phyloP scores from a whole-genome alignment of 2,797 vertebrate genomes.

The Somateria mollissima region DNA sequence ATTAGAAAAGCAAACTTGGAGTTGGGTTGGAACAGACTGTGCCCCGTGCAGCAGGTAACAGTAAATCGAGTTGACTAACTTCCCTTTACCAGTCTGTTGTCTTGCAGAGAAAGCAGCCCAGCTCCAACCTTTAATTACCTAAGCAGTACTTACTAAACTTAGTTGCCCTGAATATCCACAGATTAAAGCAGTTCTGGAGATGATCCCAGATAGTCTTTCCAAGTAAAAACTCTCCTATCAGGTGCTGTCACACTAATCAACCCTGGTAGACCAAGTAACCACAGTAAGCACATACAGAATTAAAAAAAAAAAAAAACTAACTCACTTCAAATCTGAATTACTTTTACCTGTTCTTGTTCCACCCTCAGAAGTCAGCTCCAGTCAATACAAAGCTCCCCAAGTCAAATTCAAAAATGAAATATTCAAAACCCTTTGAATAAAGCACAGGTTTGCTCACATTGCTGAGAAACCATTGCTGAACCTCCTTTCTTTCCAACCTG shows the following conservation, averaged over 20 bases:
- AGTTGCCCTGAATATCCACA: slow-evolving; percentile 52
- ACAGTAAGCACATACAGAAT: neutral
- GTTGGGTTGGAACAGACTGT: neutral
- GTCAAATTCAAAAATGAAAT: neutral
- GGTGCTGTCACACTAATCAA: neutral
- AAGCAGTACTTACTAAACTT: slow-evolving; percentile 56
- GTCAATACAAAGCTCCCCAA: neutral
- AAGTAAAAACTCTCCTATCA: slow-evolving; percentile 42
- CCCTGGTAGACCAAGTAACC: neutral
- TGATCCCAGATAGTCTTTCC: slow-evolving; percentile 35
- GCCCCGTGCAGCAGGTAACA: neutral
- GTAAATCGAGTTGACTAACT: neutral
- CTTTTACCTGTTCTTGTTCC: neutral
- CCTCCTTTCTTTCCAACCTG: neutral
- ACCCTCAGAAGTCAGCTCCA: neutral
- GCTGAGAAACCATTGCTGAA: neutral
- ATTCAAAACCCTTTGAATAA: neutral
- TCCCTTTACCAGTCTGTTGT: neutral
- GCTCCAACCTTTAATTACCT: slow-evolving; percentile 46
- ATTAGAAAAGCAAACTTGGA: neutral
- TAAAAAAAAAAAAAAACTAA: neutral
- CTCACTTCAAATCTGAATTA: neutral
- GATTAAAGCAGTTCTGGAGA: slow-evolving; percentile 58
- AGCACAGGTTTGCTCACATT: neutral
- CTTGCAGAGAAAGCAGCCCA: slow-evolving; percentile 18